Evolutionary conservation across 2,797 vertebrate genomes (phyloP).

Genomic region (Chelonia mydas): DNA sequence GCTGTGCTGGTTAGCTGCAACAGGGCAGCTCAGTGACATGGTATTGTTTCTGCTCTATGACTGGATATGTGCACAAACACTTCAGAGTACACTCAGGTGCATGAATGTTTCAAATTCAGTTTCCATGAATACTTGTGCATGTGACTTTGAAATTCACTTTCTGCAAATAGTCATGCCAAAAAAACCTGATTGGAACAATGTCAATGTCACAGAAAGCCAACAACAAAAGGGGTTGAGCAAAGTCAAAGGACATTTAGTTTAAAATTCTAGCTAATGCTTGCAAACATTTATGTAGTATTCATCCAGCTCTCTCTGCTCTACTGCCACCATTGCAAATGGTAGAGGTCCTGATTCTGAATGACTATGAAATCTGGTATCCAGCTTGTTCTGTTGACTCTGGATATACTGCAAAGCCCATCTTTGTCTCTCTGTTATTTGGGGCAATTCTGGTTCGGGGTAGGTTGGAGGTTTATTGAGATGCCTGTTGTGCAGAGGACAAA

Average conservation of each 20-base stretch:
- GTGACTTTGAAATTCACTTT: not conserved
- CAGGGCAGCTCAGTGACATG: not conserved
- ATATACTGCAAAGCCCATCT: not conserved
- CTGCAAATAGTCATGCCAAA: not conserved
- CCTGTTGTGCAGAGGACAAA: not conserved
- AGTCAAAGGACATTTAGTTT: not conserved
- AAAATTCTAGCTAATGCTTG: not conserved
- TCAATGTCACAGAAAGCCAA: too few species aligned
- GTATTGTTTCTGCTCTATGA: not conserved
- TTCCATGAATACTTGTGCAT: not conserved
- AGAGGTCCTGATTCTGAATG: not conserved
- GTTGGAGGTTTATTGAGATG: not conserved
- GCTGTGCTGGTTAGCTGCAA: not conserved
- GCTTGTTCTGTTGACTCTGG: not conserved
- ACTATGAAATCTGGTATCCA: too few species aligned
- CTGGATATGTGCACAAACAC: not conserved
- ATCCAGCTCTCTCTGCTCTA: not conserved
- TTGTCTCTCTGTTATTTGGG: not conserved
- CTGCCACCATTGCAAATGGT: not conserved
- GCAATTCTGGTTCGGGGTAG: not conserved
- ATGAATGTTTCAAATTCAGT: not conserved
- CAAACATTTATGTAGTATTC: too few species aligned
- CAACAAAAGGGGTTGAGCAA: not conserved
- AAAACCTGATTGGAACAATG: too few species aligned
- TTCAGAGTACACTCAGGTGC: not conserved